Evolutionary conservation across 2,113 vertebrate species (phyloP).

Genomic region (Nyctereutes procyonoides): DNA sequence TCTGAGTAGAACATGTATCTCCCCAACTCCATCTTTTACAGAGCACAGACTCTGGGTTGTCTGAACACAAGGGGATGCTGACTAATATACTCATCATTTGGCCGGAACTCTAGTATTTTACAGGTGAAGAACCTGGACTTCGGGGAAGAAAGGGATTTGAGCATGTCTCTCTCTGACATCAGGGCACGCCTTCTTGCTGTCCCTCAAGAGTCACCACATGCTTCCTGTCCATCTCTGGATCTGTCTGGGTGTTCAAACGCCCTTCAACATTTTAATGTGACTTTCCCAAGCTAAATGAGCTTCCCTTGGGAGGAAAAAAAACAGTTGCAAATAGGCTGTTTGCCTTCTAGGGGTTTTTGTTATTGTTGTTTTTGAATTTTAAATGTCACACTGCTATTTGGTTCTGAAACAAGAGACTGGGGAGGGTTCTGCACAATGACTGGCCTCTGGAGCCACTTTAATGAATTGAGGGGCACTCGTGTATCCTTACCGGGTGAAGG

Average conservation of each 20-base stretch:
- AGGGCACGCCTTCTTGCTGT: not conserved
- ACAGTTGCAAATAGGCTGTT: not conserved
- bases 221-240: not conserved
- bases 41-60: not conserved
- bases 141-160: not conserved
- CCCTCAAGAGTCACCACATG: accelerated
- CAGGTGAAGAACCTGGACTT: not conserved
- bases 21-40: not conserved
- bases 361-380: not conserved
- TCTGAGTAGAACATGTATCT: not conserved
- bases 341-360: not conserved
- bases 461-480: not conserved
- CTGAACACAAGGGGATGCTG: not conserved
- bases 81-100: not conserved
- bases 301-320: not conserved
- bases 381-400: slow-evolving; percentile 21
- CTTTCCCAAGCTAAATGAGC: not conserved
- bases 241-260: not conserved
- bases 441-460: not conserved
- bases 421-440: not conserved
- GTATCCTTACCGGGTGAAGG: not conserved
- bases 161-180: not conserved
- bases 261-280: not conserved
- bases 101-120: not conserved
- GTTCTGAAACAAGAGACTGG: not conserved